Base-by-base conservation (phyloP, 2,113 vertebrate genomes). In the Madoqua kirkii region DNA sequence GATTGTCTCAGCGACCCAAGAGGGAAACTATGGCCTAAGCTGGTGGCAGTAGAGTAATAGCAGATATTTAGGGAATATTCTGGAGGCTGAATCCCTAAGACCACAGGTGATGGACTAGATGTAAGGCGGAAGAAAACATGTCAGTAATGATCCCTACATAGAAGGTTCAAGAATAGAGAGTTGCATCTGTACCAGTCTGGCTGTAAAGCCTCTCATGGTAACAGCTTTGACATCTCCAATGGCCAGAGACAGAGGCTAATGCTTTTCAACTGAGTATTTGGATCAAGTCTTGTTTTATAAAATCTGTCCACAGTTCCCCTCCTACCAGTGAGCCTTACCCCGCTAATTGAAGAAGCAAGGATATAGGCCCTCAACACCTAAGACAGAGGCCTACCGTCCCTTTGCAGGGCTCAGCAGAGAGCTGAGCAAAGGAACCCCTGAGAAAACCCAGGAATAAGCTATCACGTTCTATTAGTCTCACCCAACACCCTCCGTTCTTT, bases 401-500 rank as follows among this genome's bases (percentile, higher is more conserved):
- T 52, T 14, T 50, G 21, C 48, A 78, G 7, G 11, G 40, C 27
- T 50, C 9, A 87, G 23, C 29, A 79, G 93, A 84, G 10, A 59
- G 5, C 76, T 79, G 40, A 59, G 64, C 43, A 50, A 76, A 76
- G 36, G 33, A 88, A 31, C 71, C 11, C 36, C 27, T 43, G 11
- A 3, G 36, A 92, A 95, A 88, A n/a, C 78, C 27, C 40, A 45
- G 23, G 9, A 62, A 71, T 0, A 1, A 89, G 52, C 36, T 92
- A 82, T 52, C 91, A 52, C 21, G 83, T 91, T 36, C 67, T 27
- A 95, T 76, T 55, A 27, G 54, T 85, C 88, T 84, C 43, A 82
- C 43, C 23, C 59, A 59, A 43, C n/a, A 55, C 55, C 89, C 95
- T 92, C 95, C 93, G n/a, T 89, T 96, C 78, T 97, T 76, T 43